These are phyloP conservation scores for Bothrops jararaca DNA, from an alignment of 2,113 vertebrate species.

Conservation along the genomic window DNA sequence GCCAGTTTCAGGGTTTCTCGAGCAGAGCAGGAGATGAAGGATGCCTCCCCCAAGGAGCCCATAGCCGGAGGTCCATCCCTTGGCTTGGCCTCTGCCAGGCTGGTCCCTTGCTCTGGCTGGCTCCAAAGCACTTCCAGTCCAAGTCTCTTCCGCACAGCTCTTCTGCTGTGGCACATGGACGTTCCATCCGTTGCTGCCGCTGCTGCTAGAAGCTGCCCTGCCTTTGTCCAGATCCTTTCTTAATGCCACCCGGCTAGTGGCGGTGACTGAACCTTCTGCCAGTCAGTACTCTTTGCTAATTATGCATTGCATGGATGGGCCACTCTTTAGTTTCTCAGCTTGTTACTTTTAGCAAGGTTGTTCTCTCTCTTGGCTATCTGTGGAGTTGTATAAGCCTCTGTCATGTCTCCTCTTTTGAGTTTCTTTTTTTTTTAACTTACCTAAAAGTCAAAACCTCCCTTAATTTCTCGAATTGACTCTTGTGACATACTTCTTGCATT, in stretches of 20 bases:
- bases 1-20: background rate
- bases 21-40: background rate
- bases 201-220: too few relatives aligned
- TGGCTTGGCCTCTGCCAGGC: background rate
- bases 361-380: background rate
- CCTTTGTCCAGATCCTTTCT: background rate
- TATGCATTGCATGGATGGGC: background rate
- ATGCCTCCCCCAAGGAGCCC: background rate
- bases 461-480: background rate
- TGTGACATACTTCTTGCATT: background rate
- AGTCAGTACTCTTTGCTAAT: background rate
- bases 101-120: background rate
- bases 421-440: background rate
- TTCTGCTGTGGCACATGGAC: background rate
- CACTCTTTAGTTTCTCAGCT: background rate
- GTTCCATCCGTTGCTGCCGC: background rate
- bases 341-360: background rate
- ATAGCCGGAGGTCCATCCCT: background rate
- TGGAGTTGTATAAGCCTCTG: background rate
- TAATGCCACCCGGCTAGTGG: background rate
- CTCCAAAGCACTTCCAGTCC: background rate
- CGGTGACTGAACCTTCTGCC: background rate
- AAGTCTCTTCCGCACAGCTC: background rate
- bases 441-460: background rate
- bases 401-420: too few relatives aligned